These are phyloP conservation scores for Apodemus sylvaticus DNA, from an alignment of 2,113 vertebrate species.

Conservation along the genomic window DNA sequence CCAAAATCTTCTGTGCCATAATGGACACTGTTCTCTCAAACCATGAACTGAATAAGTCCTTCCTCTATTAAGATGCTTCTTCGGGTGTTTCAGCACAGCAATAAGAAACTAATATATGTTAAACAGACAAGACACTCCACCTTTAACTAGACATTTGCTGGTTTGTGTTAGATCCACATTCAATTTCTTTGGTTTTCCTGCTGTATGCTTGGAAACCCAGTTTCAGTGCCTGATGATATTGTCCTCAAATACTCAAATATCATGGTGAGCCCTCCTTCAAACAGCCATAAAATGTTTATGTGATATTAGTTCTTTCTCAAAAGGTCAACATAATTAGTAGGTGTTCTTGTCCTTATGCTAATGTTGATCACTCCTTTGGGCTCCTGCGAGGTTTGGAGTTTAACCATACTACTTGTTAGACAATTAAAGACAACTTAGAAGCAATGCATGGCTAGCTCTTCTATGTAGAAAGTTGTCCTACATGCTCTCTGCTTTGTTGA, in stretches of 20 bases:
- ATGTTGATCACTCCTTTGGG: background rate
- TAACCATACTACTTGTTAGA: background rate
- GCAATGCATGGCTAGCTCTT: background rate
- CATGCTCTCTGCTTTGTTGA: background rate
- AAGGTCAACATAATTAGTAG: background rate
- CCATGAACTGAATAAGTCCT: background rate
- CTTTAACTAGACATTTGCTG: background rate
- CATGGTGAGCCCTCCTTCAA: too few species aligned
- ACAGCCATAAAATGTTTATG: background rate
- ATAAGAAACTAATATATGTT: background rate
- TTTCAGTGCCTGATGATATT: background rate
- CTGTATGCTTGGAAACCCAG: background rate
- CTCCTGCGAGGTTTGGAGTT: background rate
- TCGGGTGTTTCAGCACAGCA: background rate
- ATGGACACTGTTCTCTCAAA: background rate
- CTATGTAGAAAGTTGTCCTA: background rate
- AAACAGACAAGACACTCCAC: background rate
- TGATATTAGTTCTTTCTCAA: background rate
- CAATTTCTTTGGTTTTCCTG: background rate
- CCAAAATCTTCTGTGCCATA: background rate
- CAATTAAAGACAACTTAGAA: background rate
- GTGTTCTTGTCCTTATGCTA: background rate
- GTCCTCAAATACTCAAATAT: background rate
- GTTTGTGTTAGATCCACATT: background rate
- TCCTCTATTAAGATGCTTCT: background rate